Conservation (phyloP, 2,888 invertebrate genomes). For the Agrotis puta region DNA sequence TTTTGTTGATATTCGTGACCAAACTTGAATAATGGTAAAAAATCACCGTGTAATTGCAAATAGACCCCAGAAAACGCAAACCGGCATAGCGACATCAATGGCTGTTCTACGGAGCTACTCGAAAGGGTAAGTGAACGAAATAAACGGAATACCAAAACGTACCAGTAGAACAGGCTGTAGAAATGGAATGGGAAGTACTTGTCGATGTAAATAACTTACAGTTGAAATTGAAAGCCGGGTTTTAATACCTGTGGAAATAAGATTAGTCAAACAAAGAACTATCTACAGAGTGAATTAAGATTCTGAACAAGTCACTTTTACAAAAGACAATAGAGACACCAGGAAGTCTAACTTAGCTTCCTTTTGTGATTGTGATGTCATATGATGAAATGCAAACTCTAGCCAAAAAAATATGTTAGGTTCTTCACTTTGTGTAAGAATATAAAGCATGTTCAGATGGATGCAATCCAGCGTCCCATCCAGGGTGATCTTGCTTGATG, state of each 20-base stretch:
- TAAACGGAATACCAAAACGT: slow-evolving; percentile 31
- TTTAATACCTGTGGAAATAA: background rate
- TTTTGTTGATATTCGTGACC: slow-evolving; percentile 88
- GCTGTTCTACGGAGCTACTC: slow-evolving; percentile 32
- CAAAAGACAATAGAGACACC: slow-evolving; percentile 30
- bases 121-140: slow-evolving; percentile 66
- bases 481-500: too few relatives aligned
- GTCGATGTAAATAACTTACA: slow-evolving; percentile 27
- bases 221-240: slow-evolving; percentile 48
- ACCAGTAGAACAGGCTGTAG: slow-evolving; percentile 19
- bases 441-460: background rate
- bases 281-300: slow-evolving; percentile 7
- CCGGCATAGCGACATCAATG: slow-evolving; percentile 60
- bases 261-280: slow-evolving; percentile 20
- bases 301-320: slow-evolving; percentile 27
- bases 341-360: slow-evolving; percentile 33
- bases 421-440: slow-evolving; percentile 10
- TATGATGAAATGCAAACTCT: slow-evolving; percentile 27
- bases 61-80: slow-evolving; percentile 79
- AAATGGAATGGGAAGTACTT: slow-evolving; percentile 25
- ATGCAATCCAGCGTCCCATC: too few relatives aligned
- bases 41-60: slow-evolving; percentile 87
- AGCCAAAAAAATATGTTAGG: slow-evolving; percentile 8
- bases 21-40: slow-evolving; percentile 83
- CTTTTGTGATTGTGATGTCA: slow-evolving; percentile 40